Evolutionary conservation across 2,888 invertebrate species (phyloP), one percentile per base, ranked within the genome.

Genomic region (Caenorhabditis panamensis): DNA sequence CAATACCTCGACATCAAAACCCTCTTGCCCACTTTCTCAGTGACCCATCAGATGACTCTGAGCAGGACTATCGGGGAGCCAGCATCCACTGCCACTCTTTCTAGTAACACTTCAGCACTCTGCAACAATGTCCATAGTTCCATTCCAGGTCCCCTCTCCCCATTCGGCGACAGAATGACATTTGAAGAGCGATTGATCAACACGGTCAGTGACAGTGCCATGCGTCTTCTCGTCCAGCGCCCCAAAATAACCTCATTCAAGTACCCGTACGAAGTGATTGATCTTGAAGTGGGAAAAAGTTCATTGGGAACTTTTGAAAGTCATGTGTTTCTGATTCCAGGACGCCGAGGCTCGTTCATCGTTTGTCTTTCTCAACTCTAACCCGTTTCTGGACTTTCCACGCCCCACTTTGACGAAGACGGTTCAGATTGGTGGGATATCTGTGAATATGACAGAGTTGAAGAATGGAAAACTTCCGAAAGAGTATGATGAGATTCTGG

Each of bases 321-420:
- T n/a, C n/a, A n/a, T n/a, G n/a, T n/a, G n/a, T n/a, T n/a, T n/a
- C n/a, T n/a, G n/a, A 37, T 47, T 68, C 20, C 64, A 69, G 66
- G 66, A 28, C n/a, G 18, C n/a, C 0, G 20, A 37, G 13, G 49
- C 56, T 0, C 22, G 54, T 0, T 47, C 79, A n/a, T 41, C 79
- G 2, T 79, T 67, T 24, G 41, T 68, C 1, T 68, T 79, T 16
- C 26, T 64, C 9, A 79, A 79, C 51, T 68, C 79, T 1, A 79
- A 79, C 37, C 79, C 79, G 0, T 79, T 24, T 28, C 26, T 79
- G 8, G 79, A 79, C 36, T 79, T 73, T 16, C 73, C 79, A 3
- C 72, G 79, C 6, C 63, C 68, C 11, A 63, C 47, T 1, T 13
- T 79, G 0, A 26, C 73, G 31, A 79, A 79, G 36, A 73, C 73